Evolutionary conservation across 1,140 invertebrate species (phyloP).

Genomic region (Arion vulgaris): DNA sequence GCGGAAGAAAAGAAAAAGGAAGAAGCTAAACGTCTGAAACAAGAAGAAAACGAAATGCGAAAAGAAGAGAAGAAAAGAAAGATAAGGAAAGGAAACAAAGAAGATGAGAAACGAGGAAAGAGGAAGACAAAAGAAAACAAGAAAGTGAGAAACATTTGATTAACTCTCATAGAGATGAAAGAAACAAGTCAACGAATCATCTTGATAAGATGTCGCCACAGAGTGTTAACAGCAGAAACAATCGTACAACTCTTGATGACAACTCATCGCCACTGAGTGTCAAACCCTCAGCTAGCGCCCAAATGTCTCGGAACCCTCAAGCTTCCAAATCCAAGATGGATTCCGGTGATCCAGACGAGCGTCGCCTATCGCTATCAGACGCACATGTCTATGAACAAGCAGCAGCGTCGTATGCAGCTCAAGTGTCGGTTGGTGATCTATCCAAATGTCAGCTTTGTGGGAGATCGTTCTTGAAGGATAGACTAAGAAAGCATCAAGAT

Average conservation of each 20-base stretch:
- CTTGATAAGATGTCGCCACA: constrained; percentile 44
- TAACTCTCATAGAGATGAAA: constrained; percentile 20
- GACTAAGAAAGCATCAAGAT: constrained; percentile 85
- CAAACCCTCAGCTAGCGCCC: not conserved
- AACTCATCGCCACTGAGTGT: not conserved
- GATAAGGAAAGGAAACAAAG: constrained; percentile 41
- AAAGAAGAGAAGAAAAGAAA: constrained; percentile 30
- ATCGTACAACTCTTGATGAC: not conserved
- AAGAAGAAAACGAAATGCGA: constrained; percentile 36
- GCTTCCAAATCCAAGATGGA: constrained; percentile 43
- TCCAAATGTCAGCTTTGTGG: constrained; percentile 72
- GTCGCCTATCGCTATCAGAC: constrained; percentile 16
- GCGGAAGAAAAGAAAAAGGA: constrained; percentile 43
- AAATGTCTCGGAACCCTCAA: constrained; percentile 41
- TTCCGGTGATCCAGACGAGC: constrained; percentile 12
- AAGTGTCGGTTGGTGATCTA: constrained; percentile 36
- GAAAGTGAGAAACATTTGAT: constrained; percentile 9
- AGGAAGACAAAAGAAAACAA: constrained; percentile 49
- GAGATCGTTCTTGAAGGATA: constrained; percentile 82
- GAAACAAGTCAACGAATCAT: constrained; percentile 39
- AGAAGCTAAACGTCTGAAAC: constrained; percentile 17
- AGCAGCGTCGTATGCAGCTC: constrained; percentile 44
- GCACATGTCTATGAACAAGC: constrained; percentile 40
- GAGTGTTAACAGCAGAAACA: constrained; percentile 24
- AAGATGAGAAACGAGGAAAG: constrained; percentile 48